These are phyloP conservation scores for Heliconius hewitsoni DNA, from an alignment of 1,140 invertebrate genomes.

Conservation along the genomic window DNA sequence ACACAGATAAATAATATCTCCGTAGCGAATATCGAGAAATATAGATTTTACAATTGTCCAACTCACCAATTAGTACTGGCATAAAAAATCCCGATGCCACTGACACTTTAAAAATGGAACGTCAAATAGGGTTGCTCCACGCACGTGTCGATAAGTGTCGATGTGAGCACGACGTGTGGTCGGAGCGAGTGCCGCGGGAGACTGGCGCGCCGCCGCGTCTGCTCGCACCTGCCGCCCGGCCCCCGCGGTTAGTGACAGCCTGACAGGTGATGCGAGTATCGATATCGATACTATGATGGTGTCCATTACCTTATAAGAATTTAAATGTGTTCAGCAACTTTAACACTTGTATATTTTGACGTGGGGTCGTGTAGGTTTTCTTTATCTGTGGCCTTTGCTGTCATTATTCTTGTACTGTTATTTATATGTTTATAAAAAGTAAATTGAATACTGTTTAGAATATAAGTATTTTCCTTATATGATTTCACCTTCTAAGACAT, in stretches of 20 bases:
- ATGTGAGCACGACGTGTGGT: conserved; percentile 63
- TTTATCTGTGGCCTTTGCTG: not conserved
- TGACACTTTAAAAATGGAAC: conserved; percentile 69
- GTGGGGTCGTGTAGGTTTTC: not conserved
- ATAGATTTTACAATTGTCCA: conserved; percentile 7
- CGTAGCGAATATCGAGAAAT: conserved; percentile 46
- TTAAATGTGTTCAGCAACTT: conserved; percentile 3
- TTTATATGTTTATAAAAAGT: too few species aligned
- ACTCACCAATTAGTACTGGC: conserved; percentile 57
- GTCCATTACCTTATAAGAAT: conserved; percentile 26
- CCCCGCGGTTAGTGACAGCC: conserved; percentile 71
- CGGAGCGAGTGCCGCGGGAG: conserved; percentile 63
- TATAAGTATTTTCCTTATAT: too few species aligned
- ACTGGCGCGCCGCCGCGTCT: conserved; percentile 78
- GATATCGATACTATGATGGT: conserved; percentile 60
- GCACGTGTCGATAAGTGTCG: conserved; percentile 65
- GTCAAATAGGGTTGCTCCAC: conserved; percentile 70
- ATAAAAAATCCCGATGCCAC: conserved; percentile 56
- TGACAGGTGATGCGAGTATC: conserved; percentile 63
- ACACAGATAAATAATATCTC: conserved; percentile 54
- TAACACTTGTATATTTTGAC: conserved; percentile 1
- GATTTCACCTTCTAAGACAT: too few species aligned
- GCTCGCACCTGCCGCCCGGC: conserved; percentile 72
- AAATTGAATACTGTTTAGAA: too few species aligned
- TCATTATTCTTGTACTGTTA: not conserved